phyloP scores from a whole-genome alignment of 2,797 vertebrate species.

The Austrolebias charrua region DNA sequence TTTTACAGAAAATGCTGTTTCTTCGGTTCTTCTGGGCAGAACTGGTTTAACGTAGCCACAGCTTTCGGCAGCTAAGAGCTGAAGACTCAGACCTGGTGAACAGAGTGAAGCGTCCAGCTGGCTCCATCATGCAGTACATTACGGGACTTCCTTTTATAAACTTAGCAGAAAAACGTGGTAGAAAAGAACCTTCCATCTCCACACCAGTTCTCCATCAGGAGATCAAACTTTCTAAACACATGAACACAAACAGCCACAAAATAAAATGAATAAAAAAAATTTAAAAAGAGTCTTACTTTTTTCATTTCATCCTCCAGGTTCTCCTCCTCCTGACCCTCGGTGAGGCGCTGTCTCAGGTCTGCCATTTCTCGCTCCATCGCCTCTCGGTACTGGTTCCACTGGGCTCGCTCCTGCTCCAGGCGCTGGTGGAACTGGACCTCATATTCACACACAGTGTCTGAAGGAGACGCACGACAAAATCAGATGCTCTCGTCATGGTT shows the following conservation, averaged over 20 bases:
- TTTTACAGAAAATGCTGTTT: too few relatives aligned
- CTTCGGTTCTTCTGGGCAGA: too few relatives aligned
- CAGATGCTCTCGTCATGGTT: too few relatives aligned
- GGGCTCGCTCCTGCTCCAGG: conserved; percentile 91
- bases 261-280: too few relatives aligned
- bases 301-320: conserved; percentile 99
- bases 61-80: too few relatives aligned
- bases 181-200: neutral
- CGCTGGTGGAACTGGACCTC: conserved; percentile 95
- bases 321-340: conserved; percentile 93
- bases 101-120: conserved; percentile 22
- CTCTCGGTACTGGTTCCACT: conserved; percentile 95
- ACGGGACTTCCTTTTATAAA: conserved; percentile 1
- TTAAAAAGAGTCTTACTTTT: conserved; percentile 82
- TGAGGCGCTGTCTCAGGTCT: conserved; percentile 87
- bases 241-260: neutral
- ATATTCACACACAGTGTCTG: conserved; percentile 91
- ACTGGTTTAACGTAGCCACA: too few relatives aligned
- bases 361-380: conserved; percentile 88
- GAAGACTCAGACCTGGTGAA: conserved; percentile 1
- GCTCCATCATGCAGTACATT: conserved; percentile 12
- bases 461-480: neutral
- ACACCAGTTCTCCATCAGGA: neutral
- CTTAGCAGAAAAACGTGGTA: neutral
- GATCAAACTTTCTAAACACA: neutral